Evolutionary conservation across 35 echinoderm and acorn worm genomes (phyloP).

Genomic region (Chiridota heheva): DNA sequence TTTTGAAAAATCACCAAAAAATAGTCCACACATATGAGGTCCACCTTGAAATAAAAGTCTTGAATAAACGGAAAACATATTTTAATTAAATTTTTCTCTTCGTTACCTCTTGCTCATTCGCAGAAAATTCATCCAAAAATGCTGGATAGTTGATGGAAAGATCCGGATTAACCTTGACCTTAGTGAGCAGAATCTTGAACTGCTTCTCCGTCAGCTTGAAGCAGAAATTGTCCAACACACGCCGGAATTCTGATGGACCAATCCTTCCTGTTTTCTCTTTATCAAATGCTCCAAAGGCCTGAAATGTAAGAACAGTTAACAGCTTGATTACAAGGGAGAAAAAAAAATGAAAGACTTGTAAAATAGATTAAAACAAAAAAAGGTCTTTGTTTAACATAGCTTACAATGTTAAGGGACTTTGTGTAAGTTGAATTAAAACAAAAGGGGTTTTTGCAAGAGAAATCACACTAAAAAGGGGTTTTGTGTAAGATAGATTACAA

Average conservation of each 20-base stretch:
- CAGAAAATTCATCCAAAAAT: constrained; percentile 92
- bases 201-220: constrained; percentile 97
- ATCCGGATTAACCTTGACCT: constrained; percentile 81
- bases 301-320: background rate
- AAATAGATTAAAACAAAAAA: background rate
- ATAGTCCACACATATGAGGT: too few relatives aligned
- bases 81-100: background rate
- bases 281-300: constrained; percentile 98
- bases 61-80: too few relatives aligned
- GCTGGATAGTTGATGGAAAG: constrained; percentile 72
- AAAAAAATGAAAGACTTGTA: background rate
- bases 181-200: constrained; percentile 87
- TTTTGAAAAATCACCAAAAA: too few relatives aligned
- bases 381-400: too few relatives aligned
- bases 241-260: constrained; percentile 72
- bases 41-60: too few relatives aligned
- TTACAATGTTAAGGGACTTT: too few relatives aligned
- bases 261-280: constrained; percentile 84
- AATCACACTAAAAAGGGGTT: too few relatives aligned
- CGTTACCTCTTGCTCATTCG: constrained; percentile 83
- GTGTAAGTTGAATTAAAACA: too few relatives aligned
- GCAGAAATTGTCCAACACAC: constrained; percentile 93
- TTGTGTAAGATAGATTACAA: too few relatives aligned
- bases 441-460: too few relatives aligned
- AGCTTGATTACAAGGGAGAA: too few relatives aligned